These are phyloP conservation scores for Tichodroma muraria DNA, from an alignment of 2,113 vertebrate genomes.

Conservation along the genomic window DNA sequence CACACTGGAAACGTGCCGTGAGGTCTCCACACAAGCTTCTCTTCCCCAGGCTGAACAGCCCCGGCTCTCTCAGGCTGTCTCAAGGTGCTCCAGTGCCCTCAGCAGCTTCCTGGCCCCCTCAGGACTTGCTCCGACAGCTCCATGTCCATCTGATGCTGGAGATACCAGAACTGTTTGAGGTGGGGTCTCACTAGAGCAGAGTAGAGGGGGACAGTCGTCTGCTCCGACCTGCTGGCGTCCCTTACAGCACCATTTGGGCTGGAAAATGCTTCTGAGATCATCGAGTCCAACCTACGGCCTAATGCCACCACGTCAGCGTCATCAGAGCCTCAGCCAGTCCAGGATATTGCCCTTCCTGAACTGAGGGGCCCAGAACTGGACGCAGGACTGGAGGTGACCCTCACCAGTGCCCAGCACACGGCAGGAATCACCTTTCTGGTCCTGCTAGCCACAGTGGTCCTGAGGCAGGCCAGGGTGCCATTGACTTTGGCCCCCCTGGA, in stretches of 20 bases:
- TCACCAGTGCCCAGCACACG: neutral
- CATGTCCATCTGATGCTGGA: rapidly evolving
- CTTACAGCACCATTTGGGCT: neutral
- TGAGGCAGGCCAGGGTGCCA: neutral
- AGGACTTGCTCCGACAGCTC: neutral
- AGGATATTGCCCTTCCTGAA: neutral
- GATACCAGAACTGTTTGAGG: neutral
- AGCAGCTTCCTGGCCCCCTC: neutral
- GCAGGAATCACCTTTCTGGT: neutral
- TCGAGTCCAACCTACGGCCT: rapidly evolving
- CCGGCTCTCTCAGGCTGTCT: neutral
- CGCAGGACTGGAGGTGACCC: neutral
- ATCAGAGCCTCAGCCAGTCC: neutral
- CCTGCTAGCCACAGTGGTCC: neutral
- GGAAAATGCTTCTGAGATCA: neutral
- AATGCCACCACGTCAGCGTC: too few relatives aligned
- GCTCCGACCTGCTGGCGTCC: neutral
- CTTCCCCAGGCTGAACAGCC: rapidly evolving
- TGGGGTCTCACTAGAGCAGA: neutral
- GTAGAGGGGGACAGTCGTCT: rapidly evolving
- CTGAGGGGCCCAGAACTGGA: neutral
- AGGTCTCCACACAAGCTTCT: neutral
- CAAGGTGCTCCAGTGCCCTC: neutral
- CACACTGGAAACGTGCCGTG: too few relatives aligned
- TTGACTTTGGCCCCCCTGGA: neutral